Base-by-base conservation (phyloP, 2,113 vertebrate species). In the Chloroceryle aenea region DNA sequence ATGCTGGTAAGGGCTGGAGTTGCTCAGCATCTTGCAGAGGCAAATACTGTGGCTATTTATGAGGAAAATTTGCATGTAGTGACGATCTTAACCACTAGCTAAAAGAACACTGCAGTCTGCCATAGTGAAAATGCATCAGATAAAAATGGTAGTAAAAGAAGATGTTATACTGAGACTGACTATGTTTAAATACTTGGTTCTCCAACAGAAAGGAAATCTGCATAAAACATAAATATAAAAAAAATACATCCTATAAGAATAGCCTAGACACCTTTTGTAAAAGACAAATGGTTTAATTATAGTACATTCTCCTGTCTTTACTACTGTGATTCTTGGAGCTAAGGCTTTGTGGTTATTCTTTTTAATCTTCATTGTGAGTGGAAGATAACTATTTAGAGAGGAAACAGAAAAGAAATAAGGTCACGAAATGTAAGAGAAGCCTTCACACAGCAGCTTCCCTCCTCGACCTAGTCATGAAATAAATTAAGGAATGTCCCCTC, bases 211-310 rank as follows among this genome's bases (percentile, higher is more conserved):
- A 87, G 42, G 19, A 93, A 87, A 87, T 75, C 59, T 93, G 12
- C 36, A 71, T 63, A 69, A 48, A 83, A 71, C 34, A 52, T 10
- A 63, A 14, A 34, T 67, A 47, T 53, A n/a, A 83, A 91, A 83
- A 85, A 42, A 43, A 55, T 69, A 27, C 23, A 55, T 66, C 21
- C 13, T 80, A 40, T 53, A 71, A 72, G 64, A 93, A 84, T 13
- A 93, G 47, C 12, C 26, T 76, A 69, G 55, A 52, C 75, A 84
- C 17, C 38, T 80, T 90, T 85, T 43, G 43, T 80, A 68, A 90
- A 93, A 92, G 90, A 94, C 34, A 91, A 93, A 91, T 81, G 9
- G 50, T 79, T 89, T 94, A 75, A 95, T 93, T 91, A 93, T 63
- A 89, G 36, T 67, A 50, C 30, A 45, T 69, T 75, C 25, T 87